Conservation (phyloP, 2,888 invertebrate species). For the Stomorhina lunata region DNA sequence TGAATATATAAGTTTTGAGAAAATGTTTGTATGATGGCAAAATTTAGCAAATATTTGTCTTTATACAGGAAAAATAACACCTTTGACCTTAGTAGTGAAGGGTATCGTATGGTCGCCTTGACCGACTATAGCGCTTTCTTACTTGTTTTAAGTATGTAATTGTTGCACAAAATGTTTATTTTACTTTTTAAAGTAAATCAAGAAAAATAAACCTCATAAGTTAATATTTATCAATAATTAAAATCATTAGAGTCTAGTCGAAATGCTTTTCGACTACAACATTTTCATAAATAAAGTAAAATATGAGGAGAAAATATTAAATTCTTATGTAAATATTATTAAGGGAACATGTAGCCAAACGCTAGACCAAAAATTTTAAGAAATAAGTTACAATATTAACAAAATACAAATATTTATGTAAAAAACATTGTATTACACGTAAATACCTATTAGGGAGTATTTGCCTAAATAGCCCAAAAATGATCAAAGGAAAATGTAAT, state of each 20-base stretch:
- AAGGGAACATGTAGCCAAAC: neutral
- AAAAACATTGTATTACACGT: neutral
- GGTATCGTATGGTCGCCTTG: no score
- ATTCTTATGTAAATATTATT: conserved; percentile 38
- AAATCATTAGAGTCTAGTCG: neutral
- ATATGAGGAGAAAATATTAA: conserved; percentile 46
- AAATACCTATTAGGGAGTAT: neutral
- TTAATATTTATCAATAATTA: conserved; percentile 8
- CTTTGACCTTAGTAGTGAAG: no score
- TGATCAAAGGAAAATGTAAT: conserved; percentile 59
- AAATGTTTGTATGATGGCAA: no score
- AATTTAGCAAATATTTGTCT: no score
- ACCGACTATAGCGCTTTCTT: no score
- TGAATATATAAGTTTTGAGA: no score
- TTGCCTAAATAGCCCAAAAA: conserved; percentile 14
- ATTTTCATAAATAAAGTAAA: neutral
- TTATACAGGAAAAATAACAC: no score
- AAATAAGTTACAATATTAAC: conserved; percentile 22
- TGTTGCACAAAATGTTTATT: no score
- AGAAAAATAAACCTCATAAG: no score
- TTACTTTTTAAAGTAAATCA: no score
- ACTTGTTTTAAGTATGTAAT: no score
- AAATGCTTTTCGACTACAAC: neutral
- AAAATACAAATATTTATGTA: conserved; percentile 16
- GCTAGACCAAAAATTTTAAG: conserved; percentile 11